These are phyloP conservation scores for Eudasyphora cyanicolor DNA, from an alignment of 2,888 invertebrate genomes.

Conservation along the genomic window DNA sequence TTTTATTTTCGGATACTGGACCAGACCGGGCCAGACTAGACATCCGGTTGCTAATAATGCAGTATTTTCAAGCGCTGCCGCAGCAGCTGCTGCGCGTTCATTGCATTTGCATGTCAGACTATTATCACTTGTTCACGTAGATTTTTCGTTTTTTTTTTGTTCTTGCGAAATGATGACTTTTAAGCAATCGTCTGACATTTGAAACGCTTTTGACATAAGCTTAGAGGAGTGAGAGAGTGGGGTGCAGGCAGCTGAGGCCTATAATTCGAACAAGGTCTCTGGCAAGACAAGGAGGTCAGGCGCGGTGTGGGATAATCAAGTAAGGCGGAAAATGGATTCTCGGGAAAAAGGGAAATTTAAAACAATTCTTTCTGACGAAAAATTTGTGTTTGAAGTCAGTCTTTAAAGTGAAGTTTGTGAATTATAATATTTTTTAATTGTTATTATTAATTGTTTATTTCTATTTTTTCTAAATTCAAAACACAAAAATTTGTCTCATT, in stretches of 20 bases:
- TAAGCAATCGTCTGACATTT: slow-evolving; percentile 13
- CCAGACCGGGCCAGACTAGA: slow-evolving; percentile 64
- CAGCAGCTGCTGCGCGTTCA: not conserved
- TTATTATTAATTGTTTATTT: too few species aligned
- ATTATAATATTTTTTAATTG: too few species aligned
- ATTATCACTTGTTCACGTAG: slow-evolving; percentile 19
- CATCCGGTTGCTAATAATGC: slow-evolving; percentile 61
- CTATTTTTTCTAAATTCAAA: too few species aligned
- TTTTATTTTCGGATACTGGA: slow-evolving; percentile 52
- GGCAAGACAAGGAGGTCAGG: not conserved
- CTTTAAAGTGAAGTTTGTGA: too few species aligned
- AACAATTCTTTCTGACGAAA: too few species aligned
- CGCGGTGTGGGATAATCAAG: too few species aligned
- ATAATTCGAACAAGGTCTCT: not conserved
- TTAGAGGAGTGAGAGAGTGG: not conserved
- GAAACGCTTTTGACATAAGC: not conserved
- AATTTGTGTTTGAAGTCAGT: too few species aligned
- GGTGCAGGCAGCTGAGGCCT: not conserved
- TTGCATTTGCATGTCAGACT: slow-evolving; percentile 36
- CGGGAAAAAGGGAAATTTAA: too few species aligned
- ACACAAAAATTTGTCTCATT: too few species aligned
- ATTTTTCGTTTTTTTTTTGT: not conserved
- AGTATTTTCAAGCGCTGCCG: not conserved
- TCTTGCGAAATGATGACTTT: slow-evolving; percentile 3
- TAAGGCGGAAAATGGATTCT: too few species aligned